phyloP scores from a whole-genome alignment of 2,797 vertebrate species.

The Gila robusta region DNA sequence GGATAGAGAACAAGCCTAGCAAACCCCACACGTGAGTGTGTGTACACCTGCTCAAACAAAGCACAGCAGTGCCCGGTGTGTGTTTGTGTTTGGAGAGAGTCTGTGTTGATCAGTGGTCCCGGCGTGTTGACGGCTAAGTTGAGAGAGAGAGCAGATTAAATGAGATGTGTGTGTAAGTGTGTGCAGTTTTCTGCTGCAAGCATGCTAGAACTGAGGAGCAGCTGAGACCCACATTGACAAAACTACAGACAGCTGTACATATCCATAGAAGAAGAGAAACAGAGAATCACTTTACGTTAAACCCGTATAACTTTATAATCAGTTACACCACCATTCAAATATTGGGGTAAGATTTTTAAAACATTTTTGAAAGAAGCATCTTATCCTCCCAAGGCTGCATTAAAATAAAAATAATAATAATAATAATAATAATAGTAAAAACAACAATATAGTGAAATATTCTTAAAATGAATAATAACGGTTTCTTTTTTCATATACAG shows the following conservation, averaged over 20 bases:
- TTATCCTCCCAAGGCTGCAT: background rate
- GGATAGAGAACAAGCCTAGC: background rate
- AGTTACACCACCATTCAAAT: background rate
- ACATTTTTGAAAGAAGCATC: background rate
- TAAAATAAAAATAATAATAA: background rate
- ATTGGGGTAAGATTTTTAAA: background rate
- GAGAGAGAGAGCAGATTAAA: constrained; percentile 4
- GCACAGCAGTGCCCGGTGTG: background rate
- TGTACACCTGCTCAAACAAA: constrained; percentile 41
- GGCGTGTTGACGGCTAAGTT: background rate
- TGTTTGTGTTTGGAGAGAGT: constrained; percentile 20
- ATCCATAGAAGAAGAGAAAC: background rate
- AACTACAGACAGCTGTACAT: background rate
- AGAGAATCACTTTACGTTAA: background rate
- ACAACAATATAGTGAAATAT: background rate
- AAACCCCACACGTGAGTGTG: background rate
- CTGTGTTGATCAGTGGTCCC: constrained; percentile 6
- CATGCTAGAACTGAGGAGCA: background rate
- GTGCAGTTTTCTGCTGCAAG: background rate
- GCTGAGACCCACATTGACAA: background rate
- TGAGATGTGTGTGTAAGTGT: background rate
- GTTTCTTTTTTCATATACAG: background rate
- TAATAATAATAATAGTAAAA: background rate
- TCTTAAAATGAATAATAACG: no score
- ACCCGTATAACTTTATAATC: background rate